Evolutionary conservation across 1,140 invertebrate genomes (phyloP).

Genomic region (Diorhabda sublineata): DNA sequence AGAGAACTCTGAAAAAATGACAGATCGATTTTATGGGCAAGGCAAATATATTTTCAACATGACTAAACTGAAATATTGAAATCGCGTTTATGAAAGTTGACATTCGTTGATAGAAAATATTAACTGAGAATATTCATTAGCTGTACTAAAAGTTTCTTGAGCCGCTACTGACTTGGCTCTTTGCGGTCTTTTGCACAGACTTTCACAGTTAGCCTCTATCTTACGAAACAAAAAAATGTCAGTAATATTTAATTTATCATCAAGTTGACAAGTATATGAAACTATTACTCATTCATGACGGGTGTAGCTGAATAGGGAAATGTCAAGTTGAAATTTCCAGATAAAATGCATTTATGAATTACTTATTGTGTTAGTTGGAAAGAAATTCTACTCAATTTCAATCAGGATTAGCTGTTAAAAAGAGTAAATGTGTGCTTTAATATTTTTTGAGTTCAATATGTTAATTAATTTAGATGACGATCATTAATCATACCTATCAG

Average conservation of each 20-base stretch:
- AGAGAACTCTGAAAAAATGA: too few relatives aligned
- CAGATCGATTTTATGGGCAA: too few relatives aligned
- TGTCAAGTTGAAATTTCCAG: neutral
- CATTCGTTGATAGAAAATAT: too few relatives aligned
- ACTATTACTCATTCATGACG: conserved; percentile 13
- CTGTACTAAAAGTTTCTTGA: neutral
- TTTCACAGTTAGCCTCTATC: conserved; percentile 15
- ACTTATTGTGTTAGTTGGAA: too few relatives aligned
- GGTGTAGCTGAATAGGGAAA: neutral
- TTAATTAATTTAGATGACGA: neutral
- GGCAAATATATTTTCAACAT: too few relatives aligned
- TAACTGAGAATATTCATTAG: too few relatives aligned
- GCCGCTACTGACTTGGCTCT: conserved; percentile 10
- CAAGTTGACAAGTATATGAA: neutral
- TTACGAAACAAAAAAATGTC: conserved; percentile 20
- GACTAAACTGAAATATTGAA: too few relatives aligned
- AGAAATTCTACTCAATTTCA: too few relatives aligned
- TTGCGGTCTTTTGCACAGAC: conserved; percentile 19
- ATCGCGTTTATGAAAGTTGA: too few relatives aligned
- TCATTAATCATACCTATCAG: too few relatives aligned
- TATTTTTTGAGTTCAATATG: neutral
- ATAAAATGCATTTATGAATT: neutral
- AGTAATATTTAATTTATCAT: conserved; percentile 26
- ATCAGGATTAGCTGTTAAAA: too few relatives aligned
- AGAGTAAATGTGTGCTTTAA: neutral